Base-by-base conservation (phyloP, 2,888 invertebrate genomes). In the Ichneumoninae sp. region DNA sequence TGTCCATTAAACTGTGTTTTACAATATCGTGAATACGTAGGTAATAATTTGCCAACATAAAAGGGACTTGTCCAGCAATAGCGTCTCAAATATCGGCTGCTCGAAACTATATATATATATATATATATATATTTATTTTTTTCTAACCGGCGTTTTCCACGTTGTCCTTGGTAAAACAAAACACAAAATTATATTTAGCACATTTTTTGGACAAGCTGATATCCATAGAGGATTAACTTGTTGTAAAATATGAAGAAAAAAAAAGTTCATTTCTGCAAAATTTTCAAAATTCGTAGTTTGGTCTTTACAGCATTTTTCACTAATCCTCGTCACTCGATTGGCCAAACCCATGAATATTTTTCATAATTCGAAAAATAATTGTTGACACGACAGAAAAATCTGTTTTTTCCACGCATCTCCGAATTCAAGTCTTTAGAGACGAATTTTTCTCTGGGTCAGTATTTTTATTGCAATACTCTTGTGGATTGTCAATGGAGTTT, bases 1-100 rank as follows among this genome's bases (percentile, higher is more conserved):
- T 60, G 72, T 66, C 72, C 78, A 82, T 60, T 16, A 60, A 66
- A 78, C 22, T 72, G 68, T 68, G 68, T 68, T 72, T 74, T 40
- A 72, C 50, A 33, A 76, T 69, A 60, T 65, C 57, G 19, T 22
- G 62, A 72, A 72, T 60, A 36, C 19, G 57, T 40, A 77, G 7
- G 19, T 62, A 62, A 54, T 54, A 5, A 19, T 65, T 70, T 81
- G 50, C 52, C 16, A 62, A 26, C 22, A 50, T 74, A 8, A 47
- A 74, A 40, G 7, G 7, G 78, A 76, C 72, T 78, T 78, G 22
- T 33, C 71, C 57, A 10, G 52, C 65, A 81, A 26, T 22, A 57
- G 26, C 13, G 57, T 57, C 10, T 57, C 57, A 57, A 57, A 26
- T 57, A 13, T 26, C 57, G 22, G 57, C 57, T 1, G 57, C 22